These are phyloP conservation scores for Acanthurus lineatus DNA, from an alignment of 2,797 vertebrate species.

Conservation along the genomic window DNA sequence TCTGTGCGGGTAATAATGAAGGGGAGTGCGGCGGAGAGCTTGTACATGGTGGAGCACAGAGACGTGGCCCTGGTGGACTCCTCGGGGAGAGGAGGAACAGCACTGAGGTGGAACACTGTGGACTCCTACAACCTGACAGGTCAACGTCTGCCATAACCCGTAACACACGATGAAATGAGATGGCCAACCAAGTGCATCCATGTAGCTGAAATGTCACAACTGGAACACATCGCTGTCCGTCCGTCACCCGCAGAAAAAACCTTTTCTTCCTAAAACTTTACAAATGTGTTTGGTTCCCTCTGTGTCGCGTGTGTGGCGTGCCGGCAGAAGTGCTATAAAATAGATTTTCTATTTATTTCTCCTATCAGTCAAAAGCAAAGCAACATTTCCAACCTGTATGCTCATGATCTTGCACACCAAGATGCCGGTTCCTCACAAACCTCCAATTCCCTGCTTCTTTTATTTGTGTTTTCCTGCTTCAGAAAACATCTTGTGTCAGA, in stretches of 20 bases:
- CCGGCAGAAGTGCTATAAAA: no score
- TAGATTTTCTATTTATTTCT: no score
- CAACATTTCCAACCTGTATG: no score
- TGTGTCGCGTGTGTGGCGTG: no score
- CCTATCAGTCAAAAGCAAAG: no score
- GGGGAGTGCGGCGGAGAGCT: background rate
- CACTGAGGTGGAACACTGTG: slow-evolving; percentile 59
- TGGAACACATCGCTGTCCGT: slow-evolving; percentile 8
- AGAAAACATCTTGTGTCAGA: background rate
- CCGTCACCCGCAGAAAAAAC: background rate
- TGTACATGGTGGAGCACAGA: slow-evolving; percentile 13
- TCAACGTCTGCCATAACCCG: slow-evolving; percentile 49
- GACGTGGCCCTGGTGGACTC: slow-evolving; percentile 16
- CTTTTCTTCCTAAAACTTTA: background rate
- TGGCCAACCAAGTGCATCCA: slow-evolving; percentile 50
- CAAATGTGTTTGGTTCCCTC: background rate
- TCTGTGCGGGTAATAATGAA: background rate
- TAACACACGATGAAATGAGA: slow-evolving; percentile 50
- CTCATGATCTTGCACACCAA: background rate
- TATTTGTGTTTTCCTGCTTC: background rate
- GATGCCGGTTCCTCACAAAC: background rate
- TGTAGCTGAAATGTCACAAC: slow-evolving; percentile 39
- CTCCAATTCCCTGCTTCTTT: background rate
- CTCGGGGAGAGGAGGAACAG: slow-evolving; percentile 27
- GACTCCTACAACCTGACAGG: slow-evolving; percentile 44